Evolutionary conservation across 2,113 vertebrate genomes (phyloP), one percentile per base, ranked within the genome.

Genomic region (Myodes glareolus): DNA sequence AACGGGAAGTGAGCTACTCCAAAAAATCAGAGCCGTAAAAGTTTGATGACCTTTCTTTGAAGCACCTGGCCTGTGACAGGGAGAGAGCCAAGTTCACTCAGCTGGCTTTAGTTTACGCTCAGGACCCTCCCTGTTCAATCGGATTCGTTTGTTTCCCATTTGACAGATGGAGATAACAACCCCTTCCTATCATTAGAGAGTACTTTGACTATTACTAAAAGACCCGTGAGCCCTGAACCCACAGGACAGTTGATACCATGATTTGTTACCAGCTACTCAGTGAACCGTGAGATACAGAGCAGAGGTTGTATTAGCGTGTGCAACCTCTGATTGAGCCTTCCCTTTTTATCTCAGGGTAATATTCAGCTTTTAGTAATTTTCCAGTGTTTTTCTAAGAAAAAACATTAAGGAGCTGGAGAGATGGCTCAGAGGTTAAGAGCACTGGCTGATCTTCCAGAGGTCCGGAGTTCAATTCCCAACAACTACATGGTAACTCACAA

Each of bases 321-420:
- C 93, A 67, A 73, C 29, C 63, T 93, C 95, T 92, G 39, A 94
- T 78, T 17, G 5, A 3, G 68, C 78, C 21, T 93, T 87, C 89
- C 23, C 21, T 23, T 16, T 94, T 94, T 92, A 42, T 94, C 31
- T 95, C 42, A 96, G 76, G 94, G 78, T 88, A 94, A 73, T 14
- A 92, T 45, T 96, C 52, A 93, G 42, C 42, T 93, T 94, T 94
- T 12, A 94, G 70, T 84, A 81, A 70, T 65, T 90, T 21, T 96
- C 27, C 58, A 72, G 17, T 31, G 7, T 61, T 58, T 81, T 87
- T 90, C 73, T 39, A 61, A 77, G 29, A 90, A 47, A 73, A 84
- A 78, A 86, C 85, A 13, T 67, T 67, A 58, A 21, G 55, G 55
- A 58, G 55, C 55, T 58, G 19, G 55, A 58, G 55, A 58, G 55